A percentile compares a stretch with the other conserved stretches of the same genome.
These are phyloP conservation scores for Meda fulgida DNA, from an alignment of 2,797 vertebrate genomes.

Conservation along the genomic window DNA sequence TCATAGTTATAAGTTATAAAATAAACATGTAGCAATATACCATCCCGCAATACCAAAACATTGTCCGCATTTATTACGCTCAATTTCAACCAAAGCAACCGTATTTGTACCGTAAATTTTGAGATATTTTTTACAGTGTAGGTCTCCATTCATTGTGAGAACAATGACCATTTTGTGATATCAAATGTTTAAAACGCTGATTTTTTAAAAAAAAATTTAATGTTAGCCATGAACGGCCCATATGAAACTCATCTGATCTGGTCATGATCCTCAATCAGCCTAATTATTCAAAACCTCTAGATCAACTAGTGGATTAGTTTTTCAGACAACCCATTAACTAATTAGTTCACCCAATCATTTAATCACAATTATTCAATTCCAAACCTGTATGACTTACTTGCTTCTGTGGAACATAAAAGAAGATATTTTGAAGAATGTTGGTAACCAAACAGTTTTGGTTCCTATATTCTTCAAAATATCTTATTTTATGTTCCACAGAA, in stretches of 20 bases:
- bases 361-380: background rate
- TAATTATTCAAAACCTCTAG: background rate
- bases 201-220: background rate
- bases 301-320: background rate
- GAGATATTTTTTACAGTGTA: background rate
- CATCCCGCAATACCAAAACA: background rate
- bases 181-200: background rate
- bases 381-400: background rate
- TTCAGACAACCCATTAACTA: background rate
- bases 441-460: background rate
- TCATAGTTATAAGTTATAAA: background rate
- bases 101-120: background rate
- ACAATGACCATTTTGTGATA: background rate
- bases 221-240: background rate
- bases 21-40: background rate
- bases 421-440: background rate
- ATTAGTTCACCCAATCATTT: background rate
- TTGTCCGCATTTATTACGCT: background rate
- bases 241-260: background rate
- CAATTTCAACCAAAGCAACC: background rate
- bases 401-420: background rate
- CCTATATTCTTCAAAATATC: background rate
- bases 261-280: background rate
- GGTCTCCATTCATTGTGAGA: background rate
- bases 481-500: background rate